Conservation (phyloP, 2,113 vertebrate genomes). For the Sardina pilchardus region DNA sequence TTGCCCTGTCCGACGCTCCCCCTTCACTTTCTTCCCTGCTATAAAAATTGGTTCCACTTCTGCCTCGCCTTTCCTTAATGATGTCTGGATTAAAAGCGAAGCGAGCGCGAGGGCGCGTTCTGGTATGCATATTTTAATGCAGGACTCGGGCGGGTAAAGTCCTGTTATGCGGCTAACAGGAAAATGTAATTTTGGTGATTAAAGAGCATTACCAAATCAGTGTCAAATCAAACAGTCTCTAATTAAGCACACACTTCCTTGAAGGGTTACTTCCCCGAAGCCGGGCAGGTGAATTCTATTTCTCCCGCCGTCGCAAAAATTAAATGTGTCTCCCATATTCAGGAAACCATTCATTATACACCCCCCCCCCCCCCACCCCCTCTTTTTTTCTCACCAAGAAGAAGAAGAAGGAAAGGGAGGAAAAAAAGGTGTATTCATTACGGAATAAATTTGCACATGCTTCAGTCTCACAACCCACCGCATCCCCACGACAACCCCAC, state of each 20-base stretch:
- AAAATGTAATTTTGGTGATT: slow-evolving; percentile 52
- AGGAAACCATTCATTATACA: slow-evolving; percentile 59
- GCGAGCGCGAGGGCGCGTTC: background rate
- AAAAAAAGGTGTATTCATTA: slow-evolving; percentile 58
- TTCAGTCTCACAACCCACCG: background rate
- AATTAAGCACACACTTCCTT: slow-evolving; percentile 46
- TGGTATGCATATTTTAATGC: slow-evolving; percentile 36
- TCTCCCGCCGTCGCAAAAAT: slow-evolving; percentile 38
- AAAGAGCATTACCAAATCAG: slow-evolving; percentile 51
- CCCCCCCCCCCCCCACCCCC: background rate
- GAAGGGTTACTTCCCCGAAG: slow-evolving; percentile 42
- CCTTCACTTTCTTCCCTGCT: slow-evolving; percentile 35
- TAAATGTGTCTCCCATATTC: slow-evolving; percentile 53
- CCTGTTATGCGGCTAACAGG: slow-evolving; percentile 32
- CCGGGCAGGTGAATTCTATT: slow-evolving; percentile 35
- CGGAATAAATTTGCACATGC: slow-evolving; percentile 60
- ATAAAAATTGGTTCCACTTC: slow-evolving; percentile 51
- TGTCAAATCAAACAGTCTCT: slow-evolving; percentile 43
- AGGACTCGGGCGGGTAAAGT: slow-evolving; percentile 3
- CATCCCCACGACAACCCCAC: background rate
- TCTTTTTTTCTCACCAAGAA: slow-evolving; percentile 29
- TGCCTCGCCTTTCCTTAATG: slow-evolving; percentile 30
- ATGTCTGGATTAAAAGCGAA: slow-evolving; percentile 38
- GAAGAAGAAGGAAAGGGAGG: background rate
- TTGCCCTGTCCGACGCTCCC: slow-evolving; percentile 31